Evolutionary conservation across 1,140 invertebrate genomes (phyloP), one percentile per base, ranked within the genome.

Genomic region (Drosophila tsacasi): DNA sequence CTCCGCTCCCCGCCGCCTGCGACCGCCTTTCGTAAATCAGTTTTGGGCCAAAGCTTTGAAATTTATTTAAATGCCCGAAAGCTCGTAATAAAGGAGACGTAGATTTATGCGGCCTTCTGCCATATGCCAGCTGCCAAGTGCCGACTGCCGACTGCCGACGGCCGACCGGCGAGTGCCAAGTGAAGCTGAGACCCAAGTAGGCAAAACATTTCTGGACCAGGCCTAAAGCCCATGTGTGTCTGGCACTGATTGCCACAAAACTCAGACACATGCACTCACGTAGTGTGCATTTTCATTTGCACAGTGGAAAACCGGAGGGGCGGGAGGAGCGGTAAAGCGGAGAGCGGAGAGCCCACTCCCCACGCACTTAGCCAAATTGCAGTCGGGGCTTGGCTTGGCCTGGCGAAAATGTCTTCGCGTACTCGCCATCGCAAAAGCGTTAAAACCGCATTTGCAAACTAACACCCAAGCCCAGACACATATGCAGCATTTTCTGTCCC

Each of bases 41-140:
- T 82, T 90, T 57, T 64, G 76, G 76, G 66, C 59, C 76, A 79
- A 79, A 79, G 76, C 77, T 81, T 82, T 85, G 79, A 90, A 90
- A 90, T 90, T 91, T 90, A 90, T 90, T 81, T 90, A 90, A 90
- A 86, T 91, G 85, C 85, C 82, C 78, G 69, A 74, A 89, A 89
- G 85, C 85, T 82, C 79, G 81, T 91, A 90, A 89, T 89, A 85
- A 85, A 90, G 68, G 81, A 63, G 76, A 55, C 82, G 54, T 76
- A 90, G 85, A 90, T 90, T 90, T 85, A 90, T 90, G 82, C 74
- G 69, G 75, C 69, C 81, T 66, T 65, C 58, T 81, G 77, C 61
- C 81, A 77, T 61, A 78, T 78, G 82, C 54, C 82, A 82, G 52
- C 60, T 81, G 81, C 59, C 81, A 86, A 72, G 67, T 17, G 54